Evolutionary conservation across 2,888 invertebrate genomes (phyloP).

Genomic region (Tenthredo notha): DNA sequence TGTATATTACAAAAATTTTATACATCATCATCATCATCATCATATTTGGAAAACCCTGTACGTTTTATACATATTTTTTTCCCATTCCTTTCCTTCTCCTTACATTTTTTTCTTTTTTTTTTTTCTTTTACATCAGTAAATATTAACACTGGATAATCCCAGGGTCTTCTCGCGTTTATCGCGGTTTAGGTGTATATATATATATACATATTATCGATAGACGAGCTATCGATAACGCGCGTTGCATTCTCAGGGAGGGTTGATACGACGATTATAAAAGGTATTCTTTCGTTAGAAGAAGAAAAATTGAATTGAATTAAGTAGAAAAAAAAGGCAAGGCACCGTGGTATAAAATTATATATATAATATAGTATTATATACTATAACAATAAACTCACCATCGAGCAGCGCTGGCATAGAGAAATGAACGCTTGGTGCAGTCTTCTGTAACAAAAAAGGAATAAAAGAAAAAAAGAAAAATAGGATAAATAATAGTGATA

Average conservation of each 20-base stretch:
- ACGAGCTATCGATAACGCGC: not conserved
- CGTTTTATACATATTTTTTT: too few relatives aligned
- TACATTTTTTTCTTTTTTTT: not conserved
- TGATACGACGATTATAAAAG: not conserved
- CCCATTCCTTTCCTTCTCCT: too few relatives aligned
- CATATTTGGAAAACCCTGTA: too few relatives aligned
- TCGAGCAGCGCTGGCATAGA: conserved; percentile 50
- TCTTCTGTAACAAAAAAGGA: conserved; percentile 30
- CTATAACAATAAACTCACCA: conserved; percentile 24
- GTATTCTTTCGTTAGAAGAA: not conserved
- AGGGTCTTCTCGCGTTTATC: not conserved
- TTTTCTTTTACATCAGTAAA: not conserved
- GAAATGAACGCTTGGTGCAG: not conserved
- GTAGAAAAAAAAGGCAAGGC: not conserved
- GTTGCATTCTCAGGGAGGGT: not conserved
- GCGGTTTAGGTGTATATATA: not conserved
- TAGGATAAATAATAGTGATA: not conserved
- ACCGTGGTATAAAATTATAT: not conserved
- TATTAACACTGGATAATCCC: conserved; percentile 13
- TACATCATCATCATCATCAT: too few relatives aligned
- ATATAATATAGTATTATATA: not conserved
- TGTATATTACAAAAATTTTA: too few relatives aligned
- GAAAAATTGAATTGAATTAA: too few relatives aligned
- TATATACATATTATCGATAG: not conserved
- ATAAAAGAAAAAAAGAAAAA: not conserved